Base-by-base conservation (phyloP, 2,888 invertebrate species). In the Pterobdella sp. region DNA sequence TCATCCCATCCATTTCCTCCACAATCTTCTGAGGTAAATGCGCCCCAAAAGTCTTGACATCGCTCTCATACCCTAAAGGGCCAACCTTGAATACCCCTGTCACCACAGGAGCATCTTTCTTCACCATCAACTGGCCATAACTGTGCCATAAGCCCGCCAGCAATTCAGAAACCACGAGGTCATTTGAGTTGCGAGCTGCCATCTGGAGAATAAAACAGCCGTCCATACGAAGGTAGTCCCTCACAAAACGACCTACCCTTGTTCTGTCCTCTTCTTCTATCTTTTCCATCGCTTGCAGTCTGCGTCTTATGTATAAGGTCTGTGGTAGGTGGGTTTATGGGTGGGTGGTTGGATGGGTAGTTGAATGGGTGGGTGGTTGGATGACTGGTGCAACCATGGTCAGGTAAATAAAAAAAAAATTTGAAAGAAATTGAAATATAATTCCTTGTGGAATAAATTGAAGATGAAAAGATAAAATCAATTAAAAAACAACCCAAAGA, bases 91-190 rank as follows among this genome's bases (percentile, higher is more conserved):
- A n/a, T n/a, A n/a, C n/a, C n/a, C n/a, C n/a, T n/a, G n/a, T n/a
- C n/a, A n/a, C n/a, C n/a, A n/a, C n/a, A n/a, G n/a, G n/a, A 26
- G 7, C 60, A 18, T 26, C 60, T 22, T 26, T 7, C 60, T 56
- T 56, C n/a, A 3, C 3, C 60, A 26, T 22, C 7, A 56, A 26
- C 10, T 7, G 26, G 26, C 60, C 18, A 22, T 64, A 76, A 35
- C 76, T 72, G 35, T 75, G 75, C 77, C 77, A 78, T n/a, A 78
- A 73, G 7, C 77, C 78, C 31, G 73, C 67, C 18, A 78, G 64
- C 14, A 78, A 74, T 68, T 78, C 77, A 3, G 78, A 78, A 14
- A 77, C 76, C 22, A 78, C 73, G 22, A 77, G 74, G 42, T 78
- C 78, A 66, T 77, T 77, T 18, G 78, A 64, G 70, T 78, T 78